A percentile compares a stretch with the other conserved stretches of the same genome.
Evolutionary conservation across 2,797 vertebrate genomes (phyloP).

Genomic region (Tarsius wallacei): DNA sequence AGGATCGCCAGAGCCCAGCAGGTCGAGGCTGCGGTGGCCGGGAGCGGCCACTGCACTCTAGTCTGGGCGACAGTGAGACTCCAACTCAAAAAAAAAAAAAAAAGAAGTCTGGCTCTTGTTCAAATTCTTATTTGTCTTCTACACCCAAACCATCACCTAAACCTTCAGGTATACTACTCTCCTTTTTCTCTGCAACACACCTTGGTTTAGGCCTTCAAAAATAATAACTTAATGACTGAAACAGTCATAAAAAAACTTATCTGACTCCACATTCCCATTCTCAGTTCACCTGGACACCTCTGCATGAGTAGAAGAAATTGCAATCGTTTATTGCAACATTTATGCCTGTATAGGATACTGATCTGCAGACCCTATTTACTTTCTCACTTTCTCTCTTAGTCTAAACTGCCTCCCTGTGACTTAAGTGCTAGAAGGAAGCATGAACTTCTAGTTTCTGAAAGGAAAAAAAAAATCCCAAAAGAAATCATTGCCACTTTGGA

Average conservation of each 20-base stretch:
- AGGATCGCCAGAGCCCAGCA: too few relatives aligned
- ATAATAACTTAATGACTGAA: not conserved
- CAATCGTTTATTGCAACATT: not conserved
- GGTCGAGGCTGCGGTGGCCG: too few relatives aligned
- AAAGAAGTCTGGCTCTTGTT: too few relatives aligned
- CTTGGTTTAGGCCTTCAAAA: not conserved
- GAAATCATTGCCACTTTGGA: not conserved
- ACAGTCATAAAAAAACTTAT: not conserved
- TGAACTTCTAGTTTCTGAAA: conserved; percentile 28
- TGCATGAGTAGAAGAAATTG: not conserved
- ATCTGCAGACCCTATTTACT: not conserved
- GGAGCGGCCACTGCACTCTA: too few relatives aligned
- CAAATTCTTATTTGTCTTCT: not conserved
- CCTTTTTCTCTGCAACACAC: not conserved
- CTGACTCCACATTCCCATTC: not conserved
- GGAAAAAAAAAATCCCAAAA: not conserved
- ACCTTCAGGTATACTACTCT: not conserved
- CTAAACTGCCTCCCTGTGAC: not conserved
- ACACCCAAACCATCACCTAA: not conserved
- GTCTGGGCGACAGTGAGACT: too few relatives aligned
- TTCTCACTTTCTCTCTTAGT: conserved; percentile 16
- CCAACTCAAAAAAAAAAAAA: too few relatives aligned
- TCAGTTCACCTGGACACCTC: not conserved
- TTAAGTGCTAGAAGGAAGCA: not conserved
- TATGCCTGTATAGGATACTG: not conserved